Evolutionary conservation across 1,140 invertebrate species (phyloP).

Genomic region (Mamestra configurata): DNA sequence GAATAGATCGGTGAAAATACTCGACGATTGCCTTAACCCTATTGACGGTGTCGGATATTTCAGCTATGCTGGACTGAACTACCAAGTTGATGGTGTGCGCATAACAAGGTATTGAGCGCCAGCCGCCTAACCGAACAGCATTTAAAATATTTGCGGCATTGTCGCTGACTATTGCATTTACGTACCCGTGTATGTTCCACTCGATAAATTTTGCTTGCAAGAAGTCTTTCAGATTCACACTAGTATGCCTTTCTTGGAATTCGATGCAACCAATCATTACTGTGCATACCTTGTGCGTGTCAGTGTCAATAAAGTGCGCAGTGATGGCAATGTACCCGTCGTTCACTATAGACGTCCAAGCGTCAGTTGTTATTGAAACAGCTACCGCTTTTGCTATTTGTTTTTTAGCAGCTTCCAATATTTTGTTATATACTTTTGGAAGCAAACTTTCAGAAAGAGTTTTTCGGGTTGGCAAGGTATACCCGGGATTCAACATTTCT

Average conservation of each 20-base stretch:
- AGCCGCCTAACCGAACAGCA: conserved; percentile 57
- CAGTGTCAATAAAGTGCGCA: conserved; percentile 10
- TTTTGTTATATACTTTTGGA: conserved; percentile 10
- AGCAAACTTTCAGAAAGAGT: conserved; percentile 7
- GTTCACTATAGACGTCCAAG: conserved; percentile 6
- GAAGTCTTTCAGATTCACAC: no score
- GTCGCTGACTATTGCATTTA: conserved; percentile 58
- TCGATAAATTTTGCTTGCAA: no score
- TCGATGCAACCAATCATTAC: no score
- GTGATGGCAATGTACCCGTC: conserved; percentile 9
- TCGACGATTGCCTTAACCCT: conserved; percentile 53
- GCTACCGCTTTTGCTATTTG: conserved; percentile 18
- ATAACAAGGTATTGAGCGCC: conserved; percentile 58
- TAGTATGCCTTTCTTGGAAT: no score
- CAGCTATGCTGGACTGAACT: conserved; percentile 47
- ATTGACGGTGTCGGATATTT: conserved; percentile 33
- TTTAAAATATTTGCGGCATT: conserved; percentile 67
- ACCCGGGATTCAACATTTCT: neutral
- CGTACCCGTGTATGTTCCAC: no score
- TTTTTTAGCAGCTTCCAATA: conserved; percentile 4
- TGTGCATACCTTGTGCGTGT: neutral
- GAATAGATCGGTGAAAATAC: conserved; percentile 53
- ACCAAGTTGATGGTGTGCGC: conserved; percentile 61
- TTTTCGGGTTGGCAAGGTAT: neutral
- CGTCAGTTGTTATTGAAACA: conserved; percentile 9